Percentiles rank a stretch among this genome's conserved stretches.
phyloP scores from a whole-genome alignment of 1,140 invertebrate species.

The Colletes gigas region DNA sequence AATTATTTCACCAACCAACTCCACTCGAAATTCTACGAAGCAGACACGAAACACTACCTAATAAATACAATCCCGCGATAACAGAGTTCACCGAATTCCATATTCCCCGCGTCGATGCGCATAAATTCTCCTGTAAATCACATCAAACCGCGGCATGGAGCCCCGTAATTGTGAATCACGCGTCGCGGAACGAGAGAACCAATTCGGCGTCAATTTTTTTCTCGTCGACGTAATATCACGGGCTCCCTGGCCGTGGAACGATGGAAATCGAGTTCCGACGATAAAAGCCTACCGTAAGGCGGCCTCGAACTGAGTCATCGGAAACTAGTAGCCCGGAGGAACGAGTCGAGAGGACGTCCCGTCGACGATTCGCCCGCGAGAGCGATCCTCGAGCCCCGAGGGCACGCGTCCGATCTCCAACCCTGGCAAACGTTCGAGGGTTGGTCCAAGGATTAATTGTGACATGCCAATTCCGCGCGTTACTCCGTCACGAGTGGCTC shows the following conservation, averaged over 20 bases:
- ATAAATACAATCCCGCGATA: background rate
- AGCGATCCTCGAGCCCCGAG: background rate
- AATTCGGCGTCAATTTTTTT: constrained; percentile 21
- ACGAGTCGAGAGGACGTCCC: background rate
- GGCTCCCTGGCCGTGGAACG: background rate
- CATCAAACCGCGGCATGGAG: background rate
- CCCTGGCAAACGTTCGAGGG: constrained; percentile 1
- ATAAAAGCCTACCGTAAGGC: background rate
- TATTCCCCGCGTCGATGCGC: background rate
- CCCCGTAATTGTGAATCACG: background rate
- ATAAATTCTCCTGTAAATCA: background rate
- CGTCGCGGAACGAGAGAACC: background rate
- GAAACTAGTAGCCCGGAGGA: background rate
- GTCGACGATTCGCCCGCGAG: background rate
- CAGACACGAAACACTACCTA: background rate
- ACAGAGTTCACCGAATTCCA: background rate
- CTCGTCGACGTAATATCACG: background rate
- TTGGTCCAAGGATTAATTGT: constrained; percentile 34
- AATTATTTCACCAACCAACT: no score
- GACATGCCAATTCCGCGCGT: constrained; percentile 15
- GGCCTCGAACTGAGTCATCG: constrained; percentile 3
- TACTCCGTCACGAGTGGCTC: background rate
- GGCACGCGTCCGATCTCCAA: background rate
- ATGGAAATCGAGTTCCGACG: constrained; percentile 13
- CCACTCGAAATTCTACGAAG: no score